Percentiles rank a stretch among this genome's conserved stretches.
These are phyloP conservation scores for Paramuricea clavata DNA, from an alignment of 92 coral and sea anemone species.

Conservation along the genomic window DNA sequence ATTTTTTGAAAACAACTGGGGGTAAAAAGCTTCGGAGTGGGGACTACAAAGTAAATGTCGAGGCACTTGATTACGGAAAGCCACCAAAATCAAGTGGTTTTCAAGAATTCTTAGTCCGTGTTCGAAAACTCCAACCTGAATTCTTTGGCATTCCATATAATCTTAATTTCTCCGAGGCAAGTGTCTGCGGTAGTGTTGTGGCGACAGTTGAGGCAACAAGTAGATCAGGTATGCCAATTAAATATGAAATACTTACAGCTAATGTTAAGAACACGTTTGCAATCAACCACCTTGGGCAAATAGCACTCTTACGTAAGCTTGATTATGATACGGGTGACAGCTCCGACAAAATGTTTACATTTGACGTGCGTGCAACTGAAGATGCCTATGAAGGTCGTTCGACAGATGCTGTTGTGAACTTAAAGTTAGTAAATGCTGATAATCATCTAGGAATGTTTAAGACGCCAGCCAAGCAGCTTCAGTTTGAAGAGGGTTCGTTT, in stretches of 20 bases:
- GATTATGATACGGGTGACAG: slow-evolving; percentile 73
- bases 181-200: slow-evolving; percentile 74
- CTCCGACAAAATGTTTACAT: slow-evolving; percentile 20
- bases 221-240: slow-evolving; percentile 10
- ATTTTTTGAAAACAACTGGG: slow-evolving; percentile 71
- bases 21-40: neutral
- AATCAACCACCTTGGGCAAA: slow-evolving; percentile 76
- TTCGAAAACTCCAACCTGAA: slow-evolving; percentile 77
- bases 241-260: slow-evolving; percentile 64
- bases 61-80: slow-evolving; percentile 65
- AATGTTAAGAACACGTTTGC: slow-evolving; percentile 63
- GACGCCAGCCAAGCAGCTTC: slow-evolving; percentile 20
- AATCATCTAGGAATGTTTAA: slow-evolving; percentile 47
- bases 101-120: slow-evolving; percentile 59
- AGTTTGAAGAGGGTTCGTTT: neutral
- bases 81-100: slow-evolving; percentile 59
- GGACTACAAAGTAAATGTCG: slow-evolving; percentile 72
- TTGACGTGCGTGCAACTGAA: slow-evolving; percentile 3
- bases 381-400: neutral
- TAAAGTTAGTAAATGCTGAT: slow-evolving; percentile 30
- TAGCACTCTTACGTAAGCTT: slow-evolving; percentile 64
- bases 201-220: slow-evolving; percentile 74
- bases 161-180: slow-evolving; percentile 74
- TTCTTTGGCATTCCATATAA: slow-evolving; percentile 68
- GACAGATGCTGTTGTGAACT: neutral